Percentiles rank a stretch among this genome's conserved stretches.
Evolutionary conservation across 2,888 invertebrate genomes (phyloP).

Genomic region (Heteropelma amictum): DNA sequence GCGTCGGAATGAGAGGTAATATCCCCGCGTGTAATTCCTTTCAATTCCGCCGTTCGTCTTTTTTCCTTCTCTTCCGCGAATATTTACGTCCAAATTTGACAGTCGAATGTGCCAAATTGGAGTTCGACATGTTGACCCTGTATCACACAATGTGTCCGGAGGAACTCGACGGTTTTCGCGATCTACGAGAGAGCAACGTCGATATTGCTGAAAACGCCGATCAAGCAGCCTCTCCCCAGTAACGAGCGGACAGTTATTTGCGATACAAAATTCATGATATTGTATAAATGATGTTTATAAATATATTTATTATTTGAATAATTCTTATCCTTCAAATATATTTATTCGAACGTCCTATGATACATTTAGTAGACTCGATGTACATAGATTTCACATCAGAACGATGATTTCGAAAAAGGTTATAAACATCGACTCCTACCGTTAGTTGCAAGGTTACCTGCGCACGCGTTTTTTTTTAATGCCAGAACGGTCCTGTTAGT

Average conservation of each 20-base stretch:
- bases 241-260: no score
- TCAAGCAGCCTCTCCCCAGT: neutral
- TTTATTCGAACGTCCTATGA: no score
- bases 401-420: no score
- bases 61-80: neutral
- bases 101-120: conserved; percentile 64
- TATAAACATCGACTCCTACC: no score
- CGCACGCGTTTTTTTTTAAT: no score
- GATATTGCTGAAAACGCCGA: neutral
- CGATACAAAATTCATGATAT: neutral
- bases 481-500: no score
- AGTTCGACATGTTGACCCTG: conserved; percentile 59
- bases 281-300: no score
- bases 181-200: conserved; percentile 6
- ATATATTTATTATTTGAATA: neutral
- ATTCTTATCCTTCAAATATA: no score
- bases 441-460: no score
- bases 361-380: no score
- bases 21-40: neutral
- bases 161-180: conserved; percentile 56
- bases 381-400: no score
- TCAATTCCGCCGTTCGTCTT: neutral
- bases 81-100: no score
- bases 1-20: conserved; percentile 64
- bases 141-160: conserved; percentile 58